A percentile compares a stretch with the other conserved stretches of the same genome.
These are phyloP conservation scores for Listronotus oregonensis DNA, from an alignment of 1,140 invertebrate genomes.

Conservation along the genomic window DNA sequence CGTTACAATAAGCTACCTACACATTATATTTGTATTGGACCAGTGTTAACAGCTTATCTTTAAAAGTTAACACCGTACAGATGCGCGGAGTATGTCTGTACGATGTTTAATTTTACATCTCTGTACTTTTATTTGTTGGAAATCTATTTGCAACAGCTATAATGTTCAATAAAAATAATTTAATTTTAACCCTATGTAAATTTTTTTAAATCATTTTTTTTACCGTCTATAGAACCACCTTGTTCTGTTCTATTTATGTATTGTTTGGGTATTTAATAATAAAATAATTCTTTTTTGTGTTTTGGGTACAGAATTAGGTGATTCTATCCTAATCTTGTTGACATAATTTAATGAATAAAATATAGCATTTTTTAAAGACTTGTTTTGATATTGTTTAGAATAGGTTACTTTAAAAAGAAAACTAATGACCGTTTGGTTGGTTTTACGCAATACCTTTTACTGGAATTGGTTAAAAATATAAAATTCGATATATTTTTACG, in stretches of 20 bases:
- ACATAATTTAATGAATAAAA: conserved; percentile 46
- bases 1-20: conserved; percentile 40
- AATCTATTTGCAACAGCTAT: conserved; percentile 30
- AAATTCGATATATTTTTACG: conserved; percentile 35
- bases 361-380: conserved; percentile 51
- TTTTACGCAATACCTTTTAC: conserved; percentile 47
- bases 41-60: conserved; percentile 50
- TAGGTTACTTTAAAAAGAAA: conserved; percentile 42
- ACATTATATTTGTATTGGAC: conserved; percentile 51
- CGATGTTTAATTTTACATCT: conserved; percentile 46
- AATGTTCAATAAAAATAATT: conserved; percentile 50
- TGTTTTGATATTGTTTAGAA: conserved; percentile 52
- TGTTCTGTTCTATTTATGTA: conserved; percentile 30
- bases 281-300: conserved; percentile 17
- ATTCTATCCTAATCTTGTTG: conserved; percentile 44
- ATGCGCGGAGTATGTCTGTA: conserved; percentile 40
- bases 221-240: conserved; percentile 41
- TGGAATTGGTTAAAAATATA: conserved; percentile 46
- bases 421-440: conserved; percentile 28
- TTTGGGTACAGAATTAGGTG: conserved; percentile 40
- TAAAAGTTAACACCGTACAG: conserved; percentile 38
- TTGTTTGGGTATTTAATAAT: conserved; percentile 25
- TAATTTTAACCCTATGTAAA: conserved; percentile 50
- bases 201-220: conserved; percentile 45
- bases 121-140: conserved; percentile 47